phyloP scores from a whole-genome alignment of 2,113 vertebrate genomes.

The Andinoacara biseriatus region DNA sequence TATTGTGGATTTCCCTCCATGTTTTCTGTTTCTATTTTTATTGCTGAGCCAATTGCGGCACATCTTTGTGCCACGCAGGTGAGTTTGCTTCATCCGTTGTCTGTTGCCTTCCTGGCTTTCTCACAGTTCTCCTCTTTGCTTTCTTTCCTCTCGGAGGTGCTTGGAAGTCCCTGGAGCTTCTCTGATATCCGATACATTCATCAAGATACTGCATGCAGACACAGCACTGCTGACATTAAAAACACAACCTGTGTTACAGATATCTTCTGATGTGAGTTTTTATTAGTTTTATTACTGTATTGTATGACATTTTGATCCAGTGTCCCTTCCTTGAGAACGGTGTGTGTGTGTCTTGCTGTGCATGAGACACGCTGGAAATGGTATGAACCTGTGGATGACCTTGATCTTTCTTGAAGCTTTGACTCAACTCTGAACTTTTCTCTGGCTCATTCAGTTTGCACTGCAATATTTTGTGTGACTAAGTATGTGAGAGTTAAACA shows the following conservation, averaged over 20 bases:
- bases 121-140: slow-evolving; percentile 57
- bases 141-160: neutral
- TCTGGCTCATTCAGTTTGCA: neutral
- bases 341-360: neutral
- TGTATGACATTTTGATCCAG: neutral
- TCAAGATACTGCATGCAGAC: neutral
- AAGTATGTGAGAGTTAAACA: neutral
- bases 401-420: neutral
- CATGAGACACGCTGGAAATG: neutral
- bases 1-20: neutral
- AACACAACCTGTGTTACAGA: slow-evolving; percentile 9
- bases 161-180: slow-evolving; percentile 26
- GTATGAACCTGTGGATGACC: neutral
- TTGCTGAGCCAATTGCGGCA: neutral
- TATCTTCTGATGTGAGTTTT: slow-evolving; percentile 3
- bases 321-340: neutral
- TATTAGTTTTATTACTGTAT: neutral
- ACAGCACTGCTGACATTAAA: slow-evolving; percentile 28
- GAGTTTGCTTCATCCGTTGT: neutral
- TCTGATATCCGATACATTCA: slow-evolving; percentile 29
- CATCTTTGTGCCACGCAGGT: neutral
- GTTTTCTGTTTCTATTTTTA: neutral
- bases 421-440: neutral
- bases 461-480: neutral
- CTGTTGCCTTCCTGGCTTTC: slow-evolving; percentile 14